These are phyloP conservation scores for Coregonus suidteri DNA, from an alignment of 2,797 vertebrate species.

Conservation along the genomic window DNA sequence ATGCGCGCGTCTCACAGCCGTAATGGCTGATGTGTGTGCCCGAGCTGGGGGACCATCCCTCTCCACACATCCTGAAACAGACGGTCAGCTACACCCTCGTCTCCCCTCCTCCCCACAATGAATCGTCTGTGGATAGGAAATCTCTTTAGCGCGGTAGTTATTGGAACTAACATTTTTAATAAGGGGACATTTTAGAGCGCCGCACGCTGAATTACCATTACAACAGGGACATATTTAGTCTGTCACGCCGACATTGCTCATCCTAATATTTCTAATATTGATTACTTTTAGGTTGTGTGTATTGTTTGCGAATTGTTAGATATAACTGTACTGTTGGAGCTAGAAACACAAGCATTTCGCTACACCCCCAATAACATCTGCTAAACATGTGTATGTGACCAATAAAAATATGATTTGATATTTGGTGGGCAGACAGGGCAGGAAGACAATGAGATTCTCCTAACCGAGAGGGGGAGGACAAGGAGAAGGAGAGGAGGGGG, in stretches of 20 bases:
- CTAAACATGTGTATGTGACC: too few species aligned
- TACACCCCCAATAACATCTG: too few species aligned
- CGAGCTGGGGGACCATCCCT: not conserved
- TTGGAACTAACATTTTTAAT: constrained; percentile 68
- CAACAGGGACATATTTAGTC: constrained; percentile 24
- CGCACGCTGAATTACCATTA: constrained; percentile 53
- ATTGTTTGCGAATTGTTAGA: too few species aligned
- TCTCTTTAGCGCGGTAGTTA: constrained; percentile 62
- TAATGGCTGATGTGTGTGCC: not conserved
- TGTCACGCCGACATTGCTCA: too few species aligned
- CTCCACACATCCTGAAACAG: constrained; percentile 7
- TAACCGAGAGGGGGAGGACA: not conserved
- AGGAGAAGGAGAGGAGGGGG: not conserved
- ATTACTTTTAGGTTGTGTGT: too few species aligned
- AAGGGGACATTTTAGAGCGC: constrained; percentile 54
- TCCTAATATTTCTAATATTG: too few species aligned
- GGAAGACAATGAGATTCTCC: constrained; percentile 22
- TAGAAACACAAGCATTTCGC: too few species aligned
- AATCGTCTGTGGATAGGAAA: constrained; percentile 56
- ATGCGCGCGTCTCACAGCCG: too few species aligned
- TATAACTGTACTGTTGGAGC: too few species aligned
- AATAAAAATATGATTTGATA: too few species aligned
- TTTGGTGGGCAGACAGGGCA: constrained; percentile 36
- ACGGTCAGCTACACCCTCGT: not conserved
- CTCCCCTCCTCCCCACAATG: constrained; percentile 38